Evolutionary conservation across 2,888 invertebrate genomes (phyloP), one percentile per base, ranked within the genome.

Genomic region (Meganola albula): DNA sequence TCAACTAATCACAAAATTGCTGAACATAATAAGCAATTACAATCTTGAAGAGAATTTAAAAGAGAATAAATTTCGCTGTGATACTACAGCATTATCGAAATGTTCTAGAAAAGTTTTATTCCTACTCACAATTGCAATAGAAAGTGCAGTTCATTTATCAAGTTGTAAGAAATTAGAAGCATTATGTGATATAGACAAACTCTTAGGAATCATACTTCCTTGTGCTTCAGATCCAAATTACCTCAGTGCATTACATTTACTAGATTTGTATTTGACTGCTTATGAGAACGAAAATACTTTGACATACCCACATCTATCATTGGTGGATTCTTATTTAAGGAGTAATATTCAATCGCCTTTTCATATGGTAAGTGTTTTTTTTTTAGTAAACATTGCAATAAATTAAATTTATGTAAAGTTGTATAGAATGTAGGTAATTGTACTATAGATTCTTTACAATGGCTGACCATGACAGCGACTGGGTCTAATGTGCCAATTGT

Each of bases 291-390:
- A 82, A 53, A 70, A 79, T 63, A 63, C 75, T 46, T 58, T 88
- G 42, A 63, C 73, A 13, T 63, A 82, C 58, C 67, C 75, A 33
- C 46, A 80, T 46, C 66, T 89, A 31, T 55, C 73, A 35, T 57
- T 87, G 43, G 61, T 90, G 1, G 88, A 90, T 63, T 74, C 75
- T 0, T 65, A 68, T 43, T 63, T 93, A n/a, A 83, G 88, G 31
- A 58, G 63, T 1, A 91, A 93, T 63, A 82, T 94, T 2, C 87
- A 87, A 12, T 92, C 93, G 1, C 91, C 92, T 6, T 90, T 88
- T 60, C 89, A 91, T 51, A 86, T 90, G 70, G 91, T 92, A 74
- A 83, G 86, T 76, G 54, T 39, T 13, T 27, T 16, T 20, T 4
- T 22, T n/a, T n/a, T 10, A 6, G 1, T 16, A 10, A 18, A n/a